These are phyloP conservation scores for Acleris emargana DNA, from an alignment of 2,888 invertebrate genomes.

Conservation along the genomic window DNA sequence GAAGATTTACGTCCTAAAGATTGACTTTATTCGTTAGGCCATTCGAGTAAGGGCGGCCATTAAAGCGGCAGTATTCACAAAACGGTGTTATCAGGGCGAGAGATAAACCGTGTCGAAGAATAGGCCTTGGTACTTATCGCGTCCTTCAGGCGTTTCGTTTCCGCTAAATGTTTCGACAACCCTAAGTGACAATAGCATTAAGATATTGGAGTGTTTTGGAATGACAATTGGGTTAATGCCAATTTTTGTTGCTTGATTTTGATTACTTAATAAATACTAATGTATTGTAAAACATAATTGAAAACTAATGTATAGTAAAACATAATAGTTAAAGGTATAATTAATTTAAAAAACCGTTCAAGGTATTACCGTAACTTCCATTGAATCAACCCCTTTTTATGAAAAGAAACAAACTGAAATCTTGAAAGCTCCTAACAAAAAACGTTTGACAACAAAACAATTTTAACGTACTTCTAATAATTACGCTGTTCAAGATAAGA, in stretches of 20 bases:
- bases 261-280: neutral
- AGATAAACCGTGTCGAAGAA: slow-evolving; percentile 58
- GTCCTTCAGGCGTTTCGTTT: slow-evolving; percentile 48
- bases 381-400: neutral
- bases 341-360: no score
- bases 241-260: neutral
- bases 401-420: neutral
- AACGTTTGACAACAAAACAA: slow-evolving; percentile 8
- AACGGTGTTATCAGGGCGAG: slow-evolving; percentile 62
- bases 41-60: slow-evolving; percentile 66
- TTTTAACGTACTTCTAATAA: slow-evolving; percentile 11
- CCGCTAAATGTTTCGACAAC: slow-evolving; percentile 32
- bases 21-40: slow-evolving; percentile 76
- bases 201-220: slow-evolving; percentile 32
- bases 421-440: neutral
- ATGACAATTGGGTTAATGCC: slow-evolving; percentile 17
- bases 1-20: slow-evolving; percentile 73
- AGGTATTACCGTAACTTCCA: no score
- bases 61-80: slow-evolving; percentile 67
- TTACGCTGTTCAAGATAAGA: slow-evolving; percentile 27
- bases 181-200: slow-evolving; percentile 33
- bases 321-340: no score
- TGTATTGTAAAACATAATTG: no score
- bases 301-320: no score
- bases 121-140: slow-evolving; percentile 60